Base-by-base conservation (phyloP, 1,140 invertebrate genomes). In the Drosophila kohkoa region DNA sequence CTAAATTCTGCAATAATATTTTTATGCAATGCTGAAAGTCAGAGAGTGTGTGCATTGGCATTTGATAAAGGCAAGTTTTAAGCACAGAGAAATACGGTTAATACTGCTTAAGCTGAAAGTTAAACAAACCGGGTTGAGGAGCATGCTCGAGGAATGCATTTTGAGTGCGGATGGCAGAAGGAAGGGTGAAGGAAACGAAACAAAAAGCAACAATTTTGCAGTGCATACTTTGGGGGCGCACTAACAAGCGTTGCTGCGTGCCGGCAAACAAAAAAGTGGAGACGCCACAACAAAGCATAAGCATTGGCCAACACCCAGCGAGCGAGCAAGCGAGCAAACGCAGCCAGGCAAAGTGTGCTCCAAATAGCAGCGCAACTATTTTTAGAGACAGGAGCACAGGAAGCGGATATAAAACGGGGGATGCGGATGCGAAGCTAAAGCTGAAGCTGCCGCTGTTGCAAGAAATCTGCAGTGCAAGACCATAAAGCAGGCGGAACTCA, bases 171-270 rank as follows among this genome's bases (percentile, higher is more conserved):
- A 15, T 3, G 6, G 28, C 1, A 1, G 51, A 3, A 11, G 20
- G 38, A 11, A 13, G 15, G 38, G 46, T 32, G 15, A 13, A 20
- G 15, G 25, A 70, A 51, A 38, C 54, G 46, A 68, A 75, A 60
- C 69, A 65, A 76, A 64, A 76, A 79, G 81, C 67, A 75, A 72
- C 76, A 86, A 77, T 81, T 85, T 74, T 51, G 20, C 63, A 75
- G 49, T 77, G 75, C 75, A 73, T 82, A 67, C 71, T 82, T 79
- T 75, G 75, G 58, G 35, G 38, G 64, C 81, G 63, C 72, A 70
- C 82, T 82, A 82, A 82, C 76, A 87, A 87, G 77, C 83, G 65
- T 68, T 74, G 83, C 82, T 74, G 83, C 82, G 77, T 82, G 82
- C 73, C 65, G 49, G 75, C 82, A 77, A 88, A 88, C 79, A 82